These are phyloP conservation scores for Colletes gigas DNA, from an alignment of 1,140 invertebrate species.

Conservation along the genomic window DNA sequence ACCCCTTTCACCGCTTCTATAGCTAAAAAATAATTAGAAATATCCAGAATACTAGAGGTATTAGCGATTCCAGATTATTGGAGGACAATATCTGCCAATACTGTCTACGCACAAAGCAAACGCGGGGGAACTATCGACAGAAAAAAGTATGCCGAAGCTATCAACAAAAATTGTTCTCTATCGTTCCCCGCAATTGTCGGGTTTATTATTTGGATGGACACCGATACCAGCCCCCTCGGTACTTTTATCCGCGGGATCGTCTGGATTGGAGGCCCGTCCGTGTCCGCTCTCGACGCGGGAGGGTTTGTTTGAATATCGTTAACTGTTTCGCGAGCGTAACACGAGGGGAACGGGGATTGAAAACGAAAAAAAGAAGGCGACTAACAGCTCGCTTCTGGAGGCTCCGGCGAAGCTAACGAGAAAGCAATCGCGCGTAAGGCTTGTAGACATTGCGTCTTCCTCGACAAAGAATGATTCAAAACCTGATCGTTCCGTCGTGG, in stretches of 20 bases:
- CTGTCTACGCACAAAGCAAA: too few relatives aligned
- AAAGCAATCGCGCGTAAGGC: conserved; percentile 27
- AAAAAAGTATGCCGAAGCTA: background rate
- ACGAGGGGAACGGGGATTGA: conserved; percentile 43
- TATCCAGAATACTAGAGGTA: too few relatives aligned
- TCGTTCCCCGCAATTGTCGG: background rate
- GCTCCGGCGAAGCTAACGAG: conserved; percentile 38
- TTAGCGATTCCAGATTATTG: too few relatives aligned
- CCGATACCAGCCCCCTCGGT: conserved; percentile 48
- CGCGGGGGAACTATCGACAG: too few relatives aligned
- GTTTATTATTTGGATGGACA: conserved; percentile 8
- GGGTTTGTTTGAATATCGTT: conserved; percentile 76
- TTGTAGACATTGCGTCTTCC: background rate
- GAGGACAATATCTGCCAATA: too few relatives aligned
- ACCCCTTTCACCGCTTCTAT: too few relatives aligned
- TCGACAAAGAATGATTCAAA: conserved; percentile 18
- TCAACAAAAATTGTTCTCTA: background rate
- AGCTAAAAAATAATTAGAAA: too few relatives aligned
- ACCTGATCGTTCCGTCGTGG: conserved; percentile 1
- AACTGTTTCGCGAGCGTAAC: conserved; percentile 57
- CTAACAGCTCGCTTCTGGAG: conserved; percentile 24
- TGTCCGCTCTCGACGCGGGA: conserved; percentile 44
- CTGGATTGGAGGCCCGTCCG: conserved; percentile 49
- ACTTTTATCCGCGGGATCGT: conserved; percentile 48
- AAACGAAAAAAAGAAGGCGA: conserved; percentile 50